A percentile compares a stretch with the other conserved stretches of the same genome.
These are phyloP conservation scores for Siniperca undulata DNA, from an alignment of 2,797 vertebrate genomes.

Conservation along the genomic window DNA sequence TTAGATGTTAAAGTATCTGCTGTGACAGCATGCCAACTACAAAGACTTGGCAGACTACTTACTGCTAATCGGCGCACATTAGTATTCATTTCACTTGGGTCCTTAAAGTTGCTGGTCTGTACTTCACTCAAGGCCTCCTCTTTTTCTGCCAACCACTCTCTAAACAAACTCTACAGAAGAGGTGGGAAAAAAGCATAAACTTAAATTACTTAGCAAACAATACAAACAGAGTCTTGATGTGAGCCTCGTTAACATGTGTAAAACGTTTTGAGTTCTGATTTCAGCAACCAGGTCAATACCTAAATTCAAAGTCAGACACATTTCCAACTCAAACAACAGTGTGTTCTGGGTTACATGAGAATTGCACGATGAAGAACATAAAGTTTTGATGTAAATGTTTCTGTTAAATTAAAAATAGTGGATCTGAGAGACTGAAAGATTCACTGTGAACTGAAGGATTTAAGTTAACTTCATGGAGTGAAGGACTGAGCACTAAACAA, in stretches of 20 bases:
- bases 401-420: background rate
- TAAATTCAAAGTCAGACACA: slow-evolving; percentile 11
- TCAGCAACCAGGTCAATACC: background rate
- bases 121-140: slow-evolving; percentile 92
- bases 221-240: background rate
- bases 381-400: background rate
- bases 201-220: slow-evolving; percentile 11
- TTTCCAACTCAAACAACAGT: slow-evolving; percentile 5
- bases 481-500: background rate
- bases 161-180: slow-evolving; percentile 88
- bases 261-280: background rate
- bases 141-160: slow-evolving; percentile 92
- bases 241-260: background rate
- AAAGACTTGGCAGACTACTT: slow-evolving; percentile 76
- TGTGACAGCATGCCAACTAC: background rate
- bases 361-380: background rate
- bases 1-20: slow-evolving; percentile 1
- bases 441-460: background rate
- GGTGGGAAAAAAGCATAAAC: slow-evolving; percentile 2
- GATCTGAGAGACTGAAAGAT: background rate
- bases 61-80: slow-evolving; percentile 94
- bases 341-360: background rate
- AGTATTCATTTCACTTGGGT: slow-evolving; percentile 91
- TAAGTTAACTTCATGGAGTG: background rate
- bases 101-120: slow-evolving; percentile 92